A percentile compares a stretch with the other conserved stretches of the same genome.
Conservation (phyloP, 2,113 vertebrate species). For the Vidua chalybeata region DNA sequence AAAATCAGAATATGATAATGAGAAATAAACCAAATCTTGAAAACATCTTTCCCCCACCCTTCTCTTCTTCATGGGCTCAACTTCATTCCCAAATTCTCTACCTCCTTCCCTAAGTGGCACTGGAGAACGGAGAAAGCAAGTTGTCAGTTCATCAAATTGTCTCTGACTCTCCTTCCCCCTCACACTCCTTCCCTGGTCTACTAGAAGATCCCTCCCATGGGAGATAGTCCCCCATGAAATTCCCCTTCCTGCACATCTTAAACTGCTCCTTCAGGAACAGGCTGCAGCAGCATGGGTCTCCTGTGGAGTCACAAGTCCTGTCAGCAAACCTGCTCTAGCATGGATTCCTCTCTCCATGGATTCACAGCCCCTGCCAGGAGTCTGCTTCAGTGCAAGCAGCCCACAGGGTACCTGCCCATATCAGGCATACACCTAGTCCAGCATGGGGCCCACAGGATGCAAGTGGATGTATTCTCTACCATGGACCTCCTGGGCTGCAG, state of each 20-base stretch:
- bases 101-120: neutral
- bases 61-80: neutral
- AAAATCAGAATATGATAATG: neutral
- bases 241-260: neutral
- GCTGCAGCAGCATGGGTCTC: neutral
- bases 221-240: neutral
- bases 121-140: neutral
- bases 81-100: neutral
- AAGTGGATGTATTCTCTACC: rapidly evolving
- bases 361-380: neutral
- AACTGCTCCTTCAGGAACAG: neutral
- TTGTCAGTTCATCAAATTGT: too few species aligned
- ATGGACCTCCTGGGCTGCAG: rapidly evolving
- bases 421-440: neutral
- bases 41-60: neutral
- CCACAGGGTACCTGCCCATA: neutral
- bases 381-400: rapidly evolving
- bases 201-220: neutral
- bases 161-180: neutral
- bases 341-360: neutral
- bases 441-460: rapidly evolving
- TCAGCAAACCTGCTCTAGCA: neutral
- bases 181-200: neutral
- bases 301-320: too few species aligned
- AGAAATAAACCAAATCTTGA: neutral